Evolutionary conservation across 2,797 vertebrate genomes (phyloP).

Genomic region (Poliocrania exsul): DNA sequence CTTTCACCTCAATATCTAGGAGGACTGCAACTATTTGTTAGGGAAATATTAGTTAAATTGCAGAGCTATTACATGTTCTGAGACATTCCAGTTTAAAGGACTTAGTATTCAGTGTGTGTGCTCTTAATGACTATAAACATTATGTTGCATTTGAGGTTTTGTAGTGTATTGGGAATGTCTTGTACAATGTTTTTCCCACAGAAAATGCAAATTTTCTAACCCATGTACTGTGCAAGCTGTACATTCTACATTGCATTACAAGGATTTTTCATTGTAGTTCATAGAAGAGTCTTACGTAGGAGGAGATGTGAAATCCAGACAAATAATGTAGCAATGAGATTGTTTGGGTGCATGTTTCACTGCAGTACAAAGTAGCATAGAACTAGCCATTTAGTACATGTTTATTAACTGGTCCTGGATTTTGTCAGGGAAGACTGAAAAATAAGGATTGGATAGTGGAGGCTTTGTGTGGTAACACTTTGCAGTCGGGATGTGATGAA

Average conservation of each 20-base stretch:
- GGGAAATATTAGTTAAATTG: slow-evolving; percentile 24
- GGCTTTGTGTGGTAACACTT: background rate
- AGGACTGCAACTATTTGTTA: slow-evolving; percentile 19
- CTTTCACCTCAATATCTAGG: slow-evolving; percentile 24
- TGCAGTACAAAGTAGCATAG: background rate
- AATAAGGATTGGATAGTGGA: background rate
- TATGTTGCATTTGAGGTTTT: background rate
- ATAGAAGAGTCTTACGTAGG: background rate
- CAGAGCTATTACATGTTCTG: background rate
- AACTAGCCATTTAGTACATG: background rate
- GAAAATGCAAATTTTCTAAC: background rate
- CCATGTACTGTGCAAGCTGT: background rate
- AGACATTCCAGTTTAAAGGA: background rate
- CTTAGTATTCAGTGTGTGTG: background rate
- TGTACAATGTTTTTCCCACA: background rate
- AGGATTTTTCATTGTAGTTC: background rate
- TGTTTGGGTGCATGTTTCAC: background rate
- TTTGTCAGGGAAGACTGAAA: background rate
- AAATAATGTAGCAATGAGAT: background rate
- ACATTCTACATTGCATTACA: background rate
- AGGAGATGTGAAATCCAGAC: background rate
- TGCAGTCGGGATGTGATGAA: fast-evolving
- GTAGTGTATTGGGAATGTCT: background rate
- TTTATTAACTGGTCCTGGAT: background rate
- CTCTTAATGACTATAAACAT: slow-evolving; percentile 15